phyloP scores from a whole-genome alignment of 35 echinoderm and acorn worm species.

The Ophioderma brevispina region DNA sequence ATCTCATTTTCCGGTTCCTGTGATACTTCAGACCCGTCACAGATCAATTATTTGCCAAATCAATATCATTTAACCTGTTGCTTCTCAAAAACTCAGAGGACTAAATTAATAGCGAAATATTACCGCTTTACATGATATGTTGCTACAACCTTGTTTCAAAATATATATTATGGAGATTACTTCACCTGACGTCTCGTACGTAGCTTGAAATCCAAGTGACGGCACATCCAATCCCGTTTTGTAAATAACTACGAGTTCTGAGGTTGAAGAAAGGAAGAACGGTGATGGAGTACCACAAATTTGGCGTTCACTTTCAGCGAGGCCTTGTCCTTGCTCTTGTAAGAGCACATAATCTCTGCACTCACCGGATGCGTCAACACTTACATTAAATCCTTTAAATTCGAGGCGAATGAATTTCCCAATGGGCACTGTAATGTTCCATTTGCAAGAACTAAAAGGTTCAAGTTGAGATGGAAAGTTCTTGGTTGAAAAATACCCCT shows the following conservation, averaged over 20 bases:
- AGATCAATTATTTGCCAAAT: too few species aligned
- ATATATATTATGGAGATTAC: too few species aligned
- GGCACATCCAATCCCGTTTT: constrained; percentile 54
- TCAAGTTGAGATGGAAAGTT: constrained; percentile 54
- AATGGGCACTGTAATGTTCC: constrained; percentile 28
- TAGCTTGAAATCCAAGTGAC: constrained; percentile 54
- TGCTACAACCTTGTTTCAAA: too few species aligned
- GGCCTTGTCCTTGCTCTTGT: too few species aligned
- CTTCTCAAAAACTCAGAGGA: too few species aligned
- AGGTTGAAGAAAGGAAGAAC: constrained; percentile 40
- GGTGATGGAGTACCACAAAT: constrained; percentile 55
- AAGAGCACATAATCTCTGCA: constrained; percentile 53
- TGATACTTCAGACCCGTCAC: too few species aligned
- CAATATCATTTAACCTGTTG: neutral
- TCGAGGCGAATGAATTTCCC: constrained; percentile 43
- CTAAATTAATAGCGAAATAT: too few species aligned
- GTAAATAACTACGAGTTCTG: constrained; percentile 18
- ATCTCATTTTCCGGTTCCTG: too few species aligned
- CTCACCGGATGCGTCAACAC: neutral
- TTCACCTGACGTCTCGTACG: constrained; percentile 59
- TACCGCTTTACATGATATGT: too few species aligned
- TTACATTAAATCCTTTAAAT: constrained; percentile 59
- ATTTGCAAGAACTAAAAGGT: constrained; percentile 67
- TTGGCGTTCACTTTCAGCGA: neutral
- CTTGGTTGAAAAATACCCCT: constrained; percentile 41